These are phyloP conservation scores for Ochlodes sylvanus DNA, from an alignment of 2,888 invertebrate species.

Conservation along the genomic window DNA sequence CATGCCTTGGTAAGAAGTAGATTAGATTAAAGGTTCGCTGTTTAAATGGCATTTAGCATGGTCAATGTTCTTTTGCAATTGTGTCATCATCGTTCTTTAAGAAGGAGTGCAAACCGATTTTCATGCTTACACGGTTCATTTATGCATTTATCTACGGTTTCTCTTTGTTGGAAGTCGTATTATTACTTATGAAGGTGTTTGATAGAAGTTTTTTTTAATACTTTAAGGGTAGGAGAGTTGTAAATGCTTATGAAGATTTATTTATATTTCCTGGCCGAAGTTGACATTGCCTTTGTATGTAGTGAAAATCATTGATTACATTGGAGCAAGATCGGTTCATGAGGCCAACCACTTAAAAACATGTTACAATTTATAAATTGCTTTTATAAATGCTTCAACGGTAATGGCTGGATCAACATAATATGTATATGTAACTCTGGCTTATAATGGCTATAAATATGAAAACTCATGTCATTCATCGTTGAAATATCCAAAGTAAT, in stretches of 20 bases:
- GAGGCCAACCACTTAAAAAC: neutral
- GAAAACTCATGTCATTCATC: neutral
- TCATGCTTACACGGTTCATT: neutral
- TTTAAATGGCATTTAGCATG: conserved; percentile 24
- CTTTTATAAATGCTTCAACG: too few relatives aligned
- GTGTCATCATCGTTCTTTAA: conserved; percentile 6
- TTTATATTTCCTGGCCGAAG: too few relatives aligned
- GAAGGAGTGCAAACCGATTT: conserved; percentile 5
- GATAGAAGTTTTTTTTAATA: too few relatives aligned
- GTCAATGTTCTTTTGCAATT: conserved; percentile 23
- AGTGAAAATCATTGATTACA: neutral
- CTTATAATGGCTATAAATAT: too few relatives aligned
- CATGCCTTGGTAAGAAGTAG: conserved; percentile 13
- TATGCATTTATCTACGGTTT: neutral
- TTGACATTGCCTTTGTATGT: too few relatives aligned
- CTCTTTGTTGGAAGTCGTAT: neutral
- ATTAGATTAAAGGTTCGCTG: conserved; percentile 18
- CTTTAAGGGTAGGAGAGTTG: too few relatives aligned
- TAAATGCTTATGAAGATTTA: too few relatives aligned
- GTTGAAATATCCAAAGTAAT: neutral
- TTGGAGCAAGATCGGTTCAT: neutral
- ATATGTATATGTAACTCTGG: too few relatives aligned
- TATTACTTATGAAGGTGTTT: too few relatives aligned
- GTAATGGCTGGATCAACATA: too few relatives aligned
- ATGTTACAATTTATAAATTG: too few relatives aligned